phyloP scores from a whole-genome alignment of 2,888 invertebrate species.

The Cylindroiulus punctatus region DNA sequence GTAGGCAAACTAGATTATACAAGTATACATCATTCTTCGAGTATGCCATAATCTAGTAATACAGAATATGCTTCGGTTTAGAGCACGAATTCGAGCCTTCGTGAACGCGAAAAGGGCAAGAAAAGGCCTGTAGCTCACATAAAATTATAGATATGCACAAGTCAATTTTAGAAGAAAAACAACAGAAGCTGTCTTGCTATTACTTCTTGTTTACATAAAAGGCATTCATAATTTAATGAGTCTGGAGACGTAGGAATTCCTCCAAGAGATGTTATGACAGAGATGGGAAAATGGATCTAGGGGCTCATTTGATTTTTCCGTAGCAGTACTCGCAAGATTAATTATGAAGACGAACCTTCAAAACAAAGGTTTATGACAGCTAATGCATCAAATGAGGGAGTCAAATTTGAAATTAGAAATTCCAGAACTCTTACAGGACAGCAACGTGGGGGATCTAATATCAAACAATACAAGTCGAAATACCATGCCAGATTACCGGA shows the following conservation, averaged over 20 bases:
- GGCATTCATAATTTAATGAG: constrained; percentile 10
- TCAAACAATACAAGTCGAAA: not conserved
- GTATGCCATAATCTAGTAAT: not conserved
- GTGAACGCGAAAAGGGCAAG: not conserved
- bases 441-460: not conserved
- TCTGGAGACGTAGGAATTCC: not conserved
- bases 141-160: not conserved
- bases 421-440: not conserved
- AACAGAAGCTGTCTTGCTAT: not conserved
- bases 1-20: no score
- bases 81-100: not conserved
- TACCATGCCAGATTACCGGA: not conserved
- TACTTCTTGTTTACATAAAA: not conserved
- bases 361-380: not conserved
- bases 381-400: not conserved
- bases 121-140: not conserved
- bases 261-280: not conserved
- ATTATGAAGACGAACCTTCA: not conserved
- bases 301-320: not conserved
- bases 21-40: no score
- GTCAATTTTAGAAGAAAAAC: not conserved
- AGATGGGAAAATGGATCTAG: not conserved
- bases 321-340: constrained; percentile 20
- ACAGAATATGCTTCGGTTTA: not conserved
- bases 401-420: not conserved